Conservation (phyloP, 2,888 invertebrate genomes). For the Galeopsomyia nigrocyanea region DNA sequence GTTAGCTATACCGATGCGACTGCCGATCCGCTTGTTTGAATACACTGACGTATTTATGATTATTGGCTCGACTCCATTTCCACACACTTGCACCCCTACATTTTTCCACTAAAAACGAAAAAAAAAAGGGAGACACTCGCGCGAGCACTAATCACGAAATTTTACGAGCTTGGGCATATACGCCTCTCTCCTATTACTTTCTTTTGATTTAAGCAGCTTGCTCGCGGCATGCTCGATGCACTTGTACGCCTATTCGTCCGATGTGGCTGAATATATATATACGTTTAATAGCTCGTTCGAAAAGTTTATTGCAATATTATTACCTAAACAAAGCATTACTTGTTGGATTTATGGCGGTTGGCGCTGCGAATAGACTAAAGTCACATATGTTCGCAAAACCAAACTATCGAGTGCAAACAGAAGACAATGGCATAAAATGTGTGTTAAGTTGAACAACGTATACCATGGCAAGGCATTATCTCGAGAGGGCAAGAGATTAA, state of each 20-base stretch:
- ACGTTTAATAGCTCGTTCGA: constrained; percentile 5
- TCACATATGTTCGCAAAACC: too few species aligned
- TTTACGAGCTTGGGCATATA: constrained; percentile 2
- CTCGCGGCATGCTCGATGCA: too few species aligned
- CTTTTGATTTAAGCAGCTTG: too few species aligned
- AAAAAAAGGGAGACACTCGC: neutral
- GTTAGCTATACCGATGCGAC: neutral
- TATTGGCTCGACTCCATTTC: constrained; percentile 21
- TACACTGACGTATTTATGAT: constrained; percentile 28
- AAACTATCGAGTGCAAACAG: too few species aligned
- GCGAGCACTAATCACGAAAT: constrained; percentile 25
- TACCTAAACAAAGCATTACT: constrained; percentile 10
- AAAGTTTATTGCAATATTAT: constrained; percentile 19
- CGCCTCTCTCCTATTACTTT: too few species aligned
- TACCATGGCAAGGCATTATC: too few species aligned
- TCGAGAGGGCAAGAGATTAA: too few species aligned
- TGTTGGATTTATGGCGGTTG: neutral
- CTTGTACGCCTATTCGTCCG: neutral
- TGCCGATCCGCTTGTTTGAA: constrained; percentile 24
- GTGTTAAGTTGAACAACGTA: too few species aligned
- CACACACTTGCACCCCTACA: constrained; percentile 16
- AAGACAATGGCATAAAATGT: neutral
- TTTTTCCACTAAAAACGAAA: neutral
- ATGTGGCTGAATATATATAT: neutral
- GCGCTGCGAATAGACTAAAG: too few species aligned